Evolutionary conservation across 23 tunicate genomes (phyloP).

Genomic region (Ascidia mentula): DNA sequence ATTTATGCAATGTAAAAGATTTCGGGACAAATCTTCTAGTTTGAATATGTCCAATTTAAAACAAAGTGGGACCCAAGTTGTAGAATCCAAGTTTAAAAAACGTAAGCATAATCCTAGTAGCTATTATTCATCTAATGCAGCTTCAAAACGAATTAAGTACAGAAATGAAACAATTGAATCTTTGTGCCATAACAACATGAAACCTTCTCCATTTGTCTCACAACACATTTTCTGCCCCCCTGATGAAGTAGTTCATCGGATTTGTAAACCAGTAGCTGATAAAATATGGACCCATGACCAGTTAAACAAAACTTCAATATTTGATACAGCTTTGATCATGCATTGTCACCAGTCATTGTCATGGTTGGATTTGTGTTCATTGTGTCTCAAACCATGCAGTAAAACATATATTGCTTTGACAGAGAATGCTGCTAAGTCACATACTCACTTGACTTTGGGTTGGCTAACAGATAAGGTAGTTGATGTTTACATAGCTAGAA

Average conservation of each 20-base stretch:
- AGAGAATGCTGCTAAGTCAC: background rate
- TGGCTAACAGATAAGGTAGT: background rate
- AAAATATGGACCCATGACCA: background rate
- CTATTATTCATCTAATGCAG: background rate
- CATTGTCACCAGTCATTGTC: background rate
- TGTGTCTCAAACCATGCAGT: background rate
- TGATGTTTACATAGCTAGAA: background rate
- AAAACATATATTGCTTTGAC: background rate
- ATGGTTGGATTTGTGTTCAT: constrained; percentile 1
- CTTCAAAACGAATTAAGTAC: background rate
- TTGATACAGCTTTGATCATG: background rate
- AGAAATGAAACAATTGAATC: too few relatives aligned
- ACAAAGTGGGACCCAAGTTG: background rate
- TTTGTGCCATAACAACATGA: too few relatives aligned
- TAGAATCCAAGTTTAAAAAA: constrained; percentile 1
- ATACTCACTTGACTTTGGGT: background rate
- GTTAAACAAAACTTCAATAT: background rate
- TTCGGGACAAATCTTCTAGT: background rate
- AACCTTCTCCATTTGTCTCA: too few relatives aligned
- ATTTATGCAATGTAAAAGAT: background rate
- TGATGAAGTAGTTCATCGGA: too few relatives aligned
- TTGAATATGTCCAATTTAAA: background rate
- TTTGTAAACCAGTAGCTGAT: too few relatives aligned
- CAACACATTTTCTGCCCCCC: too few relatives aligned
- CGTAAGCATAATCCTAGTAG: background rate